Conservation (phyloP, 2,797 vertebrate species). For the Rousettus madagascariensis region DNA sequence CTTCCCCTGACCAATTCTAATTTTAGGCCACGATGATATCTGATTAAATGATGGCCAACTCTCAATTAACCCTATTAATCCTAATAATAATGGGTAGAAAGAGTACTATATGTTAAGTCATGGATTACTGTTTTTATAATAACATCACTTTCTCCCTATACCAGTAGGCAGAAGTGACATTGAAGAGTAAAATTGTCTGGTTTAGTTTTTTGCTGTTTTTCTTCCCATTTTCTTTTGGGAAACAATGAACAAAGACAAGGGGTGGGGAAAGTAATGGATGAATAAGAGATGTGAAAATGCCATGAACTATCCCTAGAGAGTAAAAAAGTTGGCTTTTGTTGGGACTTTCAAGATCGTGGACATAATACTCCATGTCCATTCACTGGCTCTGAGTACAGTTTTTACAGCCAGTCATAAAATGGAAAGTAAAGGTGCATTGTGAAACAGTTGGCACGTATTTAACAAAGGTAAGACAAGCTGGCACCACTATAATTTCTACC, state of each 20-base stretch:
- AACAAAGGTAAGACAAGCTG: slow-evolving; percentile 73
- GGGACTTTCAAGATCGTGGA: slow-evolving; percentile 37
- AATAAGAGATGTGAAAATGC: neutral
- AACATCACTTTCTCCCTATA: neutral
- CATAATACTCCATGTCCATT: slow-evolving; percentile 13
- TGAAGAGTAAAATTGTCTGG: neutral
- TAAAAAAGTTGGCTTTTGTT: neutral
- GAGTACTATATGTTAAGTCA: neutral
- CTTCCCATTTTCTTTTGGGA: neutral
- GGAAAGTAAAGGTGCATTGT: slow-evolving; percentile 77
- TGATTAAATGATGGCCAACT: neutral
- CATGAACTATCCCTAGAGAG: slow-evolving; percentile 28
- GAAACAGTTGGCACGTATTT: slow-evolving; percentile 74
- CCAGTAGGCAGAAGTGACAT: neutral
- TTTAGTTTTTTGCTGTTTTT: neutral
- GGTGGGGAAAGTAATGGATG: neutral
- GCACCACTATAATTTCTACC: slow-evolving; percentile 77
- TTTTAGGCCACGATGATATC: neutral
- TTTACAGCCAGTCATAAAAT: slow-evolving; percentile 81
- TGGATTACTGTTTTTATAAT: neutral
- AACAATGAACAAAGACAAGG: neutral
- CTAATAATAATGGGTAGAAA: neutral
- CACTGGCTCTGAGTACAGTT: slow-evolving; percentile 68
- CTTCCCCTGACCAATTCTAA: neutral
- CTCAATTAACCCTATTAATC: neutral